phyloP scores from a whole-genome alignment of 2,888 invertebrate genomes.

The Cartodere bifasciata region DNA sequence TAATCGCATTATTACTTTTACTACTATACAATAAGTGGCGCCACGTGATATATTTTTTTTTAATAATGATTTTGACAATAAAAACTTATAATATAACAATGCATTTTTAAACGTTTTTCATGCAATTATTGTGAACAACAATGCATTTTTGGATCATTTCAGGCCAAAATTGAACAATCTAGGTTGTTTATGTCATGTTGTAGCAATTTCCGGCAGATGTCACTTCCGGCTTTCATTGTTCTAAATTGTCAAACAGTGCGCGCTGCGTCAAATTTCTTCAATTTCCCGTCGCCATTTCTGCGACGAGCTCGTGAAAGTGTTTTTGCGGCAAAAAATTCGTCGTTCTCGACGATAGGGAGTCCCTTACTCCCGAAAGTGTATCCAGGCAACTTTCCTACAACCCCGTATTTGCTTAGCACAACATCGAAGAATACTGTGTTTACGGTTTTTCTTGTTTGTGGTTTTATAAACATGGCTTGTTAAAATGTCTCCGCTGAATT shows the following conservation, averaged over 20 bases:
- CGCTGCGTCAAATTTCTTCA: conserved; percentile 4
- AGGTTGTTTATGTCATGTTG: too few relatives aligned
- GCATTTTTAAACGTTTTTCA: too few relatives aligned
- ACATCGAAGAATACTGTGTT: conserved; percentile 14
- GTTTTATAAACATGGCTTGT: conserved; percentile 63
- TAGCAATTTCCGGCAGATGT: too few relatives aligned
- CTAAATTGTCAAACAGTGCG: neutral
- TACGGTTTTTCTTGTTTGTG: conserved; percentile 42
- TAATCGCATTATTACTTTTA: too few relatives aligned
- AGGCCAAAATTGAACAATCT: too few relatives aligned
- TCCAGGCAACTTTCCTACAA: conserved; percentile 16
- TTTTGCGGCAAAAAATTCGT: conserved; percentile 41
- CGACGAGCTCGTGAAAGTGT: conserved; percentile 45
- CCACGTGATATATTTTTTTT: too few relatives aligned
- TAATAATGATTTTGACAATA: too few relatives aligned
- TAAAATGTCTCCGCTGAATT: conserved; percentile 66
- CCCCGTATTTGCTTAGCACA: conserved; percentile 4
- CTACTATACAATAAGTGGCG: too few relatives aligned
- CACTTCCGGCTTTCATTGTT: too few relatives aligned
- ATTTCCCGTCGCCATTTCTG: conserved; percentile 57
- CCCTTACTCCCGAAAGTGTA: conserved; percentile 43
- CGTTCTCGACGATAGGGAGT: conserved; percentile 57
- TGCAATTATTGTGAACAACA: too few relatives aligned
- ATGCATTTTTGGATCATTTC: too few relatives aligned
- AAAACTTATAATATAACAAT: too few relatives aligned